Percentiles rank a stretch among this genome's conserved stretches.
Evolutionary conservation across 2,113 vertebrate genomes (phyloP).

Genomic region (Pelusios castaneus): DNA sequence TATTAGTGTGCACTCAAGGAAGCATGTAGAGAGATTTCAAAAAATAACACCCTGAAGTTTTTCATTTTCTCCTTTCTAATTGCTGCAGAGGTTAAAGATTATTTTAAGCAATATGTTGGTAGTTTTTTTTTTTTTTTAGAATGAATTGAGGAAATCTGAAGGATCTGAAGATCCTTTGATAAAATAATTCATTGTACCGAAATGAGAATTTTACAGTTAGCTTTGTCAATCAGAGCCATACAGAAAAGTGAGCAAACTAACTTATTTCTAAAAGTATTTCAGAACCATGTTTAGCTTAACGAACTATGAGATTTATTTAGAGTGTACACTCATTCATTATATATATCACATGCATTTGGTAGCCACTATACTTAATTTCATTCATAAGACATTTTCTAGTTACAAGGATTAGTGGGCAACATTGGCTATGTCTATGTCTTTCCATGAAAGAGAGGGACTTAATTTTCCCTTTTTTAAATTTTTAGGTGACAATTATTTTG

Average conservation of each 20-base stretch:
- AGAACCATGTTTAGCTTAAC: neutral
- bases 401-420: neutral
- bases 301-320: neutral
- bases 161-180: neutral
- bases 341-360: accelerated
- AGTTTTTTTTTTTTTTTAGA: neutral
- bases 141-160: neutral
- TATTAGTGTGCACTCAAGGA: neutral
- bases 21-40: neutral
- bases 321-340: accelerated
- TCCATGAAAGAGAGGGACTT: accelerated
- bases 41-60: neutral
- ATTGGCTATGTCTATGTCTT: neutral
- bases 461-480: neutral
- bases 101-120: neutral
- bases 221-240: neutral
- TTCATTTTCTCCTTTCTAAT: neutral
- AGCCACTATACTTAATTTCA: neutral
- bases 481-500: neutral
- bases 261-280: neutral
- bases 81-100: neutral
- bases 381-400: accelerated
- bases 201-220: neutral
- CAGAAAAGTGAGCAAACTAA: neutral
- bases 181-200: neutral